Base-by-base conservation (phyloP, 1,140 invertebrate genomes). In the Contarinia nasturtii region DNA sequence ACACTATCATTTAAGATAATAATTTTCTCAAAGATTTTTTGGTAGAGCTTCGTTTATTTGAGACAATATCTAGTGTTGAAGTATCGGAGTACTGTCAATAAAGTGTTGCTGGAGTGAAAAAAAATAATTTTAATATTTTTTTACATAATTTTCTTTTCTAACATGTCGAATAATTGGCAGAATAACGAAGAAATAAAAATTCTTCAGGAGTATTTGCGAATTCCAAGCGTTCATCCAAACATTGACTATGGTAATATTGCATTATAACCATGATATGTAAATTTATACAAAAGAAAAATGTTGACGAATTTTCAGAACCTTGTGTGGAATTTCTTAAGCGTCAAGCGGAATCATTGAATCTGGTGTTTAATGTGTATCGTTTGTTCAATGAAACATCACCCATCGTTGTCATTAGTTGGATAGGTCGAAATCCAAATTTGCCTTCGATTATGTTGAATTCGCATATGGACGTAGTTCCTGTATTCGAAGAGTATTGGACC, bases 391-490 rank as follows among this genome's bases (percentile, higher is more conserved):
- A 73, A 2, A 69, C 69, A 40, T 83, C 80, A 55, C 85, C 84
- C 3, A 67, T 87, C 12, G 67, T 86, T 20, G 63, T 90, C 18
- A 76, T 92, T 60, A 86, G 80, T 41, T 86, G 82, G 78, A 55
- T 64, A 52, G 87, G 88, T 41, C 66, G 57, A 4, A 67, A 86
- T 20, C 18, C 41, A 7, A 21, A 5, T 19, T 60, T 83, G 40
- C 73, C 77, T 7, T 68, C 79, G 4, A 67, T 94, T 34, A 57
- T 91, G 33, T 69, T 94, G 2, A 91, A 91, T 59, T 89, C 84
- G 40, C 88, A 92, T 56, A 91, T 83, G 70, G 88, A 93, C 67
- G 87, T 92, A 19, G 89, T 94, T 2, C 86, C 88, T 14, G 86
- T 87, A 3, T 86, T 77, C 64, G 74, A 68, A 65, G 63, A 86